phyloP scores from a whole-genome alignment of 2,113 vertebrate genomes.

The Redunca redunca region DNA sequence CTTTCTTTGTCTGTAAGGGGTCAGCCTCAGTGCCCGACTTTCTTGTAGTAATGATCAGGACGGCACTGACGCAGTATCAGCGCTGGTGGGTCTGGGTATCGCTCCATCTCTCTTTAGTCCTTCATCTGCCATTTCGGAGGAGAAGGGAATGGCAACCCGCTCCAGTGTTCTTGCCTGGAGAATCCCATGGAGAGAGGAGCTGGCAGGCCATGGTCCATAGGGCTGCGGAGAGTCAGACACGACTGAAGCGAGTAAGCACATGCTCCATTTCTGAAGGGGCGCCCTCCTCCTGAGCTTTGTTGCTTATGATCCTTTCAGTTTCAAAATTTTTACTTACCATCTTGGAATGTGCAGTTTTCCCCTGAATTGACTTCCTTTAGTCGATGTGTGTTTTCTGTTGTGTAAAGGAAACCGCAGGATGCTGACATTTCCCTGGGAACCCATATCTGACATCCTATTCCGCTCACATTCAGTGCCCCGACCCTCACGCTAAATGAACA shows the following conservation, averaged over 20 bases:
- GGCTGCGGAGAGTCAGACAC: fast-evolving
- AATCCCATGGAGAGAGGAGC: background rate
- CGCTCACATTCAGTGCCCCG: background rate
- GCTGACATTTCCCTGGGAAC: background rate
- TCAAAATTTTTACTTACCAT: background rate
- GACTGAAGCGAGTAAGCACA: fast-evolving
- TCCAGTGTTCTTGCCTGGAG: background rate
- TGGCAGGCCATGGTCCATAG: background rate
- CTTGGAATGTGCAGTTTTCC: background rate
- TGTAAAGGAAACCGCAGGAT: background rate
- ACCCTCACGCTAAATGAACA: background rate
- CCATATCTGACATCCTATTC: background rate
- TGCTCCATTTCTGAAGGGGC: fast-evolving
- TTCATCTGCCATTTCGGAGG: background rate
- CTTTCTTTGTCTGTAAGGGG: background rate
- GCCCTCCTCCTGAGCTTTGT: background rate
- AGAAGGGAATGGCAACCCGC: background rate
- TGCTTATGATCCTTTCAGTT: background rate
- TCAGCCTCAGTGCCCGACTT: background rate
- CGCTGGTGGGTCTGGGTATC: fast-evolving
- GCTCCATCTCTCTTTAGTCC: background rate
- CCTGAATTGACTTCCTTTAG: background rate
- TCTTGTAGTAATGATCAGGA: background rate
- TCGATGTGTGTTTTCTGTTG: background rate
- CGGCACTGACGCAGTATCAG: fast-evolving